phyloP scores from a whole-genome alignment of 2,113 vertebrate species.

The Narcine bancroftii region DNA sequence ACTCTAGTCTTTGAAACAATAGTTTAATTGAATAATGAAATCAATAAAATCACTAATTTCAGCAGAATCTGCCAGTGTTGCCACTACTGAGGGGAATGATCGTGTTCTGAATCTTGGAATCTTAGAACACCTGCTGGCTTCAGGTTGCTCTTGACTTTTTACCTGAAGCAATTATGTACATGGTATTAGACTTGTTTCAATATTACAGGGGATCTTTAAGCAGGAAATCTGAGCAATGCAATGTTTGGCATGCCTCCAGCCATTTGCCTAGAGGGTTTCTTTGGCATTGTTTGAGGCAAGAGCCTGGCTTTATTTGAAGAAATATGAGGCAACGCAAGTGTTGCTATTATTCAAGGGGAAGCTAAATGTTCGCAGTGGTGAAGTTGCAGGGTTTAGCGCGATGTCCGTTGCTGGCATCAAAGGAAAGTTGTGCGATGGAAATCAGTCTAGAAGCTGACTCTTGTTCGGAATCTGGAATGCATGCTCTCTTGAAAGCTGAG shows the following conservation, averaged over 20 bases:
- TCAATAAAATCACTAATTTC: background rate
- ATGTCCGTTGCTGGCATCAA: background rate
- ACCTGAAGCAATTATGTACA: background rate
- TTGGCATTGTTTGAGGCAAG: background rate
- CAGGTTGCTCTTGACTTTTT: too few relatives aligned
- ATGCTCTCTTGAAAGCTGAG: background rate
- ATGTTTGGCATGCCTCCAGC: background rate
- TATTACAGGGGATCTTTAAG: background rate
- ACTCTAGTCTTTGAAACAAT: background rate
- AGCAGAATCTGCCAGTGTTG: background rate
- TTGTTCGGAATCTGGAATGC: background rate
- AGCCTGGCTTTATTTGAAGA: background rate
- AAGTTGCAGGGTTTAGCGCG: background rate
- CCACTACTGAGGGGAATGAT: background rate
- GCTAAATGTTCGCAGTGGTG: background rate
- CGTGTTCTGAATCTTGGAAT: background rate
- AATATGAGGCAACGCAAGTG: background rate
- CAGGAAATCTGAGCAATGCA: background rate
- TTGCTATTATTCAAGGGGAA: background rate
- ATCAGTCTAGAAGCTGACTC: background rate
- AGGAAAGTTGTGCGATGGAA: background rate
- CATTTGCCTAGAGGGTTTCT: background rate
- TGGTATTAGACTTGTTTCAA: background rate
- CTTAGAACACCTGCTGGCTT: background rate
- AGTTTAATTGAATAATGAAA: background rate